These are phyloP conservation scores for Myoxocephalus aenaeus DNA, from an alignment of 2,797 vertebrate genomes.

Conservation along the genomic window DNA sequence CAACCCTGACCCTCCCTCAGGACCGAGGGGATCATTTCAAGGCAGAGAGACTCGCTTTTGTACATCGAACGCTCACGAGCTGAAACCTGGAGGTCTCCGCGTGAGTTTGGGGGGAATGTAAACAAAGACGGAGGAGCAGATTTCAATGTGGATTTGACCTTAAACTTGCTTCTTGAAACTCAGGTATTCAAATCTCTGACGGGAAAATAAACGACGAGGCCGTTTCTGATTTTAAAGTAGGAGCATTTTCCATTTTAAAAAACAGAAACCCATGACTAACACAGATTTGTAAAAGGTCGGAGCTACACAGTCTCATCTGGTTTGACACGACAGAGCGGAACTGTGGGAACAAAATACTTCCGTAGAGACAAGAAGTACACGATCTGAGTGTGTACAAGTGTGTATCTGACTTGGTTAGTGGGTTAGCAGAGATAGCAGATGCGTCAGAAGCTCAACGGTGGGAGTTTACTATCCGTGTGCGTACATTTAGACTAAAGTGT, in stretches of 20 bases:
- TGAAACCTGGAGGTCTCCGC: neutral
- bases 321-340: neutral
- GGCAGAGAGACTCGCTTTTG: slow-evolving; percentile 33
- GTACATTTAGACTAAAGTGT: neutral
- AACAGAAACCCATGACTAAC: neutral
- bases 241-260: neutral
- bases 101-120: neutral
- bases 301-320: neutral
- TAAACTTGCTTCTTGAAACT: neutral
- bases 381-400: neutral
- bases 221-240: neutral
- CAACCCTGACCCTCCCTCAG: neutral
- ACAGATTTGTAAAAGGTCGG: slow-evolving; percentile 3
- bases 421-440: slow-evolving; percentile 20
- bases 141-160: slow-evolving; percentile 3
- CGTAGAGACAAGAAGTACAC: neutral
- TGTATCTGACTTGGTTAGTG: slow-evolving; percentile 13
- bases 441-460: slow-evolving; percentile 7
- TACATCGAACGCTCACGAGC: neutral
- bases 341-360: neutral
- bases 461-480: slow-evolving; percentile 6
- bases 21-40: slow-evolving; percentile 24
- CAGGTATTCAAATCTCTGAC: neutral
- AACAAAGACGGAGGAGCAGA: neutral
- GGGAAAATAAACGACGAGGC: slow-evolving; percentile 1